Conservation (phyloP, 2,113 vertebrate genomes). For the Acanthisitta chloris region DNA sequence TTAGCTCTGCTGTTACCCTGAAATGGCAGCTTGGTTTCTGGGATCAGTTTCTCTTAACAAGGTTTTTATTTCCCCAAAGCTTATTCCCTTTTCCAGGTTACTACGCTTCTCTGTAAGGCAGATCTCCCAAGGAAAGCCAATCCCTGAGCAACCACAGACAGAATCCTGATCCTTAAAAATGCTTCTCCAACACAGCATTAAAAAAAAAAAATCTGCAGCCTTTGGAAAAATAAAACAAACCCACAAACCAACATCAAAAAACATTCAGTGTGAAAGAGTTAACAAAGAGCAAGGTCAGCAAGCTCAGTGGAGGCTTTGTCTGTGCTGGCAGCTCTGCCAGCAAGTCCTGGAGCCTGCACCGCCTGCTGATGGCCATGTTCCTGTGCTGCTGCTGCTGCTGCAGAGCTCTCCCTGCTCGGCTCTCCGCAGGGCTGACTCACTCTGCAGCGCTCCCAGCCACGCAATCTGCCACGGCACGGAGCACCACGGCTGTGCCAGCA, state of each 20-base stretch:
- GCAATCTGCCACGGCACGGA: background rate
- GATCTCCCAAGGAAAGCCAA: background rate
- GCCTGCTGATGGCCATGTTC: background rate
- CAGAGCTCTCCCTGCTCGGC: background rate
- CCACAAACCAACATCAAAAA: background rate
- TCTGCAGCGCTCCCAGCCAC: background rate
- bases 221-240: background rate
- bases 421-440: constrained; percentile 60
- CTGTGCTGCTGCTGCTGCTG: background rate
- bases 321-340: background rate
- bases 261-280: background rate
- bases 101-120: background rate
- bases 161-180: background rate
- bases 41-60: background rate
- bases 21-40: background rate
- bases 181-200: background rate
- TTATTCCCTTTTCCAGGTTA: background rate
- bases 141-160: background rate
- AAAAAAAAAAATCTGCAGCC: background rate
- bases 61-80: background rate
- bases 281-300: background rate
- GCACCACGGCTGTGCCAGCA: background rate
- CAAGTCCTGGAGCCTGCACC: background rate
- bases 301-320: background rate
- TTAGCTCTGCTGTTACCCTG: background rate